These are phyloP conservation scores for Stylophora pistillata DNA, from an alignment of 64 coral and sea anemone genomes.

Conservation along the genomic window DNA sequence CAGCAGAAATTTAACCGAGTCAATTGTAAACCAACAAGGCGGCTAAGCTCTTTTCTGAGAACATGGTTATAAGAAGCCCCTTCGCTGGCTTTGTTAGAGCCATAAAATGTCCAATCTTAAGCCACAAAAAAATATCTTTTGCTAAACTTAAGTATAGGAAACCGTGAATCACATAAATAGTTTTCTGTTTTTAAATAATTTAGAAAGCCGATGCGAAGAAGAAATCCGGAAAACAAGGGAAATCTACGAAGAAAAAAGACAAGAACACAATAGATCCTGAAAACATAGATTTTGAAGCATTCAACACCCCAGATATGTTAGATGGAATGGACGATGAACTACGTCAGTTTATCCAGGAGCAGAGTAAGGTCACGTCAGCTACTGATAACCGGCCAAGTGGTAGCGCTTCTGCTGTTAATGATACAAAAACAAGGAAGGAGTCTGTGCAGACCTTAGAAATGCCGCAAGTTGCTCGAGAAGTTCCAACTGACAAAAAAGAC, in stretches of 20 bases:
- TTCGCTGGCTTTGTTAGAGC: too few species aligned
- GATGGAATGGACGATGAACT: conserved; percentile 88
- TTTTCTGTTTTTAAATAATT: conserved; percentile 23
- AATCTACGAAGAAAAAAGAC: conserved; percentile 59
- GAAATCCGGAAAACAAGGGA: conserved; percentile 50
- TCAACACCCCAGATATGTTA: conserved; percentile 90
- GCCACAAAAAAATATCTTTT: too few species aligned
- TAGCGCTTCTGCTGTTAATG: background rate
- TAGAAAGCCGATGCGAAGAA: conserved; percentile 70
- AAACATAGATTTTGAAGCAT: conserved; percentile 86
- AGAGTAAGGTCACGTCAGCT: conserved; percentile 20
- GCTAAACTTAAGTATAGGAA: background rate
- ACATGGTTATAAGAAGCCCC: too few species aligned
- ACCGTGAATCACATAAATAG: background rate
- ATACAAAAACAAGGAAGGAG: conserved; percentile 7
- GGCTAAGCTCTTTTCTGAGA: too few species aligned
- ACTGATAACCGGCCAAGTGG: background rate
- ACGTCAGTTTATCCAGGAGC: conserved; percentile 73
- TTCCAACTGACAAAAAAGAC: conserved; percentile 62
- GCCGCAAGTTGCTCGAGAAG: conserved; percentile 40
- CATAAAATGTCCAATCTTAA: too few species aligned
- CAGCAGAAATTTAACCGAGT: too few species aligned
- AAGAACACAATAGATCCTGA: conserved; percentile 69
- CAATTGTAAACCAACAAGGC: too few species aligned
- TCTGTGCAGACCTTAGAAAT: conserved; percentile 49